Evolutionary conservation across 1,140 invertebrate genomes (phyloP), one percentile per base, ranked within the genome.

Genomic region (Oryzaephilus surinamensis): DNA sequence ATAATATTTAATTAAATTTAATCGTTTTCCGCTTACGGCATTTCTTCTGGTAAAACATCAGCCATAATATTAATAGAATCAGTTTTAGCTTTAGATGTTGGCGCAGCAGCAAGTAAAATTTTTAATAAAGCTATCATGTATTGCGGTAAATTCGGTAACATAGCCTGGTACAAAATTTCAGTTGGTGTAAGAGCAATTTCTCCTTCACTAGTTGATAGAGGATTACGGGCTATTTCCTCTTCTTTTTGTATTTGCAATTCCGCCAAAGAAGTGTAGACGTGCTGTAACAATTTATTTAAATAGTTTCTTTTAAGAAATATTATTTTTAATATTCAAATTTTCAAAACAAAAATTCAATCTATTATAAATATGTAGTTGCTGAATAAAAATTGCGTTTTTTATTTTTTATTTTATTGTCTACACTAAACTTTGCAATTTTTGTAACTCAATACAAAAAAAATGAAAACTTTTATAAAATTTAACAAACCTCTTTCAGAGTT

Each of bases 1-100:
- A n/a, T 24, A 24, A n/a, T 24, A 24, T 6, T 24, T 24, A 4
- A 24, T 24, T 4, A 24, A 24, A 24, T n/a, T 24, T n/a, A 24
- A 24, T 24, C 11, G n/a, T n/a, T n/a, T 39, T 50, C 40, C 7
- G 70, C 74, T 71, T 63, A 81, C 69, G 92, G 90, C 86, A 95
- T 94, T 70, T 94, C 90, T 67, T 94, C 90, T 4, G 93, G 93
- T 43, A 99, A 63, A 26, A 99, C 84, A 69, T 99, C 97, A 29
- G 91, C 83, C 76, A 98, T 82, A 23, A 99, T 97, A 66, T 98
- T 98, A 51, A 98, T 93, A 33, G 93, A 95, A 61, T 99, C 96
- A 17, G 89, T 92, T 70, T 98, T 99, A 11, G 92, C 81, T 68
- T 97, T 99, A 12, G 90, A 96, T 3, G 94, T 97, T 0, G 96